Evolutionary conservation across 1,140 invertebrate species (phyloP).

Genomic region (Magallana angulata): DNA sequence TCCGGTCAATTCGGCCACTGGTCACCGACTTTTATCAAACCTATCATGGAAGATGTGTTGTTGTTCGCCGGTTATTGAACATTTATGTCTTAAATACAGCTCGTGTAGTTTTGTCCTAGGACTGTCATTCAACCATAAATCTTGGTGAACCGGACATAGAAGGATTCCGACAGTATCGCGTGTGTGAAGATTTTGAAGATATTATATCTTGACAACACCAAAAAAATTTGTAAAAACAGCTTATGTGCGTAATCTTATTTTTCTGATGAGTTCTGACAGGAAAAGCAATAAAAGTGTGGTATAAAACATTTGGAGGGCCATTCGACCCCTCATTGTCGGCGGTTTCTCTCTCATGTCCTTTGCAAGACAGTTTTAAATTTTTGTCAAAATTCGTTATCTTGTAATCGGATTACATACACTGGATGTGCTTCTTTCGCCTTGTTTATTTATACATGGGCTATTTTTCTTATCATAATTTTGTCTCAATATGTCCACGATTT

Average conservation of each 20-base stretch:
- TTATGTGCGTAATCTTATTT: slow-evolving; percentile 4
- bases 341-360: neutral
- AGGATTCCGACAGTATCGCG: neutral
- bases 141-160: neutral
- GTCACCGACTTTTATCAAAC: slow-evolving; percentile 21
- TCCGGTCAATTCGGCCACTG: slow-evolving; percentile 29
- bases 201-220: neutral
- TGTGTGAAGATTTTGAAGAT: neutral
- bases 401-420: slow-evolving; percentile 32
- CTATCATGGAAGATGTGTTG: neutral
- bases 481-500: slow-evolving; percentile 28
- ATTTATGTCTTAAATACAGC: neutral
- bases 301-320: slow-evolving; percentile 30
- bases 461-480: slow-evolving; percentile 38
- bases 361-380: neutral
- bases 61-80: slow-evolving; percentile 4
- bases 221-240: neutral
- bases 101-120: no score
- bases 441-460: slow-evolving; percentile 36
- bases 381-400: slow-evolving; percentile 35
- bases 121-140: neutral
- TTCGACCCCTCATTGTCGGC: neutral
- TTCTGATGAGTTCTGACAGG: slow-evolving; percentile 10
- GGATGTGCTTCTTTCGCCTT: slow-evolving; percentile 23
- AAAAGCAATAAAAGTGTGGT: slow-evolving; percentile 4